Evolutionary conservation across 1,140 invertebrate species (phyloP), one percentile per base, ranked within the genome.

Genomic region (Ganaspis sp.): DNA sequence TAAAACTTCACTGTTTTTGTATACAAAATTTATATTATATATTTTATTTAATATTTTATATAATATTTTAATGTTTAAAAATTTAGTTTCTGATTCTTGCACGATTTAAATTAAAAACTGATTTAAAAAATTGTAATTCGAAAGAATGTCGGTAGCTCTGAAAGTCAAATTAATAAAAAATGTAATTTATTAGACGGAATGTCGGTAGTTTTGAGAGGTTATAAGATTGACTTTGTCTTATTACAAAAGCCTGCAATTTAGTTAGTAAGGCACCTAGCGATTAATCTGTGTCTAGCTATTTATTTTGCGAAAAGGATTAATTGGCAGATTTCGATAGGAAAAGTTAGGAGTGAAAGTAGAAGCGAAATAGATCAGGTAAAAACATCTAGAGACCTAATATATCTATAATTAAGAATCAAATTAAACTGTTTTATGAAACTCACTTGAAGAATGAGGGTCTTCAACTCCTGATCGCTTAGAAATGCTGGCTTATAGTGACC

Each of bases 391-490:
- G n/a, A 34, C 2, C 29, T 34, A 34, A 34, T 3, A 34, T 34
- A 34, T 34, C 29, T 34, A 34, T 34, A 34, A 34, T 34, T 34
- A 34, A 15, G n/a, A 45, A 45, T 45, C 15, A 45, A 45, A 42
- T 78, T 19, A 11, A 38, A 54, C 49, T 19, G 69, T 69, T 58
- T 71, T 42, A 26, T 53, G 23, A 37, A n/a, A 78, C 85, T 91
- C 86, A 95, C 94, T 92, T 95, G 94, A 80, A 93, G 91, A 82
- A 94, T 97, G 38, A 97, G 92, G 81, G 94, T 94, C 88, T 98
- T 98, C 0, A 98, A 92, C 87, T 98, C 96, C 82, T 96, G 94
- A 86, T 99, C 97, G 0, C 96, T 96, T 6, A 98, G 92, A 89
- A 97, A 98, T 0, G 96, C 94, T 0, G 97, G 97, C 74, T 97